Conservation (phyloP, 2,113 vertebrate species). For the Erinaceus europaeus region DNA sequence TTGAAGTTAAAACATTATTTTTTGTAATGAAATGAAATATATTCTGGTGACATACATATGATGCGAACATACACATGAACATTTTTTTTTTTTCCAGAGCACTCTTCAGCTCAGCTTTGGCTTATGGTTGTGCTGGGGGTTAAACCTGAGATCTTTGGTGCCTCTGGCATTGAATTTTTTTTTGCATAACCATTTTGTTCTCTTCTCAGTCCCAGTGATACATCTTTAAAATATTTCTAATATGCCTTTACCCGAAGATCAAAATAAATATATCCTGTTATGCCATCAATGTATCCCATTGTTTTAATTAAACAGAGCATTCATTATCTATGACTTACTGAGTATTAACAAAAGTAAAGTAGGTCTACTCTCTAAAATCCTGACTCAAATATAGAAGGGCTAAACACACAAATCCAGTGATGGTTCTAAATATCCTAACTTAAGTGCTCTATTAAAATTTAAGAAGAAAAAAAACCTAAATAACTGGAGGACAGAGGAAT, state of each 20-base stretch:
- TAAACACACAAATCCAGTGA: neutral
- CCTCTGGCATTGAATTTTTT: too few relatives aligned
- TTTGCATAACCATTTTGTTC: too few relatives aligned
- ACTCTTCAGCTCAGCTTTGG: too few relatives aligned
- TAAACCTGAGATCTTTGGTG: too few relatives aligned
- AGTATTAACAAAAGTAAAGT: constrained; percentile 41
- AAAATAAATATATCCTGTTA: constrained; percentile 13
- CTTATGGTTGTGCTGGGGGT: too few relatives aligned
- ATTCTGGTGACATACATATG: too few relatives aligned
- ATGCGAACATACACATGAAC: too few relatives aligned
- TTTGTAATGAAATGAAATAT: neutral
- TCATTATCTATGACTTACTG: neutral
- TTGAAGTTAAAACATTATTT: constrained; percentile 11
- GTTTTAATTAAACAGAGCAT: constrained; percentile 34
- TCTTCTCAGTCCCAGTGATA: too few relatives aligned
- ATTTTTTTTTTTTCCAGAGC: too few relatives aligned
- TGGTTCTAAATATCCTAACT: constrained; percentile 15
- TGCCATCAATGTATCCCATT: neutral
- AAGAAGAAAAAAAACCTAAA: neutral
- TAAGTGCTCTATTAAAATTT: neutral
- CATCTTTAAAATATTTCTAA: constrained; percentile 33
- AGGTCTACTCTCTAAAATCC: neutral
- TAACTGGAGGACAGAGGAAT: constrained; percentile 11
- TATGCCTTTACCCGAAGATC: neutral
- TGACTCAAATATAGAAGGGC: neutral